Evolutionary conservation across 2,888 invertebrate species (phyloP).

Genomic region (Apamea anceps): DNA sequence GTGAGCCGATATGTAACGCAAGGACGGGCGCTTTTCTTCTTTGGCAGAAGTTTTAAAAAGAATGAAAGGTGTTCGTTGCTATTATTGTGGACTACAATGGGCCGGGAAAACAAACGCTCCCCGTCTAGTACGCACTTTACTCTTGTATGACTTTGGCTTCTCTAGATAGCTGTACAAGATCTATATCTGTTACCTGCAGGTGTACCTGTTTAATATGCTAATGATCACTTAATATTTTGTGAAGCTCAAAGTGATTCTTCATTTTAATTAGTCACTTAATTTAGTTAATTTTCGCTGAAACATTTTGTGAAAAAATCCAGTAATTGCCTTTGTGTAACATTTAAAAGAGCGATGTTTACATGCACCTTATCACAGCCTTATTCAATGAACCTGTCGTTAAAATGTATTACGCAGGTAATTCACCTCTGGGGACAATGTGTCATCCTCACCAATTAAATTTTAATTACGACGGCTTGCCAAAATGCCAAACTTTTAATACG

Average conservation of each 20-base stretch:
- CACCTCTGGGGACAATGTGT: conserved; percentile 66
- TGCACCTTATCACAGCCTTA: conserved; percentile 21
- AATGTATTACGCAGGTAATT: conserved; percentile 65
- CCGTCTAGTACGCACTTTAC: conserved; percentile 48
- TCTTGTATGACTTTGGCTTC: conserved; percentile 33
- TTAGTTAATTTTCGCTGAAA: conserved; percentile 8
- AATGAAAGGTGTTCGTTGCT: conserved; percentile 63
- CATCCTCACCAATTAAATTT: conserved; percentile 72
- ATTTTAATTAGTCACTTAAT: conserved; percentile 11
- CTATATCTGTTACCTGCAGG: conserved; percentile 5
- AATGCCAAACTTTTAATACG: conserved; percentile 78
- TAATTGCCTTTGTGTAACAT: conserved; percentile 6
- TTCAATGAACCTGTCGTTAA: conserved; percentile 54
- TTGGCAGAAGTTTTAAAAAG: conserved; percentile 58
- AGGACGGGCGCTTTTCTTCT: conserved; percentile 44
- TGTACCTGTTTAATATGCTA: conserved; percentile 40
- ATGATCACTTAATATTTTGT: conserved; percentile 33
- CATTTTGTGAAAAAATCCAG: neutral
- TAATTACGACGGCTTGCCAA: conserved; percentile 69
- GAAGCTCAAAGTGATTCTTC: conserved; percentile 11
- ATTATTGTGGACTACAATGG: conserved; percentile 59
- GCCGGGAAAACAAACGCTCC: conserved; percentile 53
- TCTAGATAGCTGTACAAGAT: conserved; percentile 19
- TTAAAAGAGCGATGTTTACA: conserved; percentile 29
- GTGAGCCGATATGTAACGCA: conserved; percentile 45